Percentiles rank a stretch among this genome's conserved stretches.
Conservation (phyloP, 2,113 vertebrate species). For the Zosterops lateralis region DNA sequence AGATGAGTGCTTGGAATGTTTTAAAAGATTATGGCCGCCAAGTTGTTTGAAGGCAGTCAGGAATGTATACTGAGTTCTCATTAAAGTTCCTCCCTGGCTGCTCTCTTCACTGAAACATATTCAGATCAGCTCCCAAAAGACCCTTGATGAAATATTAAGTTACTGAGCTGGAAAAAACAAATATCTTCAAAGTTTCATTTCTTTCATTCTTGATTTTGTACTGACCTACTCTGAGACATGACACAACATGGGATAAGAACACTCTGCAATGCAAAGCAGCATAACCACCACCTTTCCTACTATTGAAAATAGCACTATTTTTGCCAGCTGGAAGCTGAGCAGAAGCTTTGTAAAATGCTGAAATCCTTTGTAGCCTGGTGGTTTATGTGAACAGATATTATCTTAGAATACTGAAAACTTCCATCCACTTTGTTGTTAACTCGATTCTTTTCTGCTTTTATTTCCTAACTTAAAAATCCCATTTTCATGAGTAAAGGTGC, state of each 20-base stretch:
- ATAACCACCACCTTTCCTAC: slow-evolving; percentile 47
- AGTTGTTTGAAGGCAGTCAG: slow-evolving; percentile 50
- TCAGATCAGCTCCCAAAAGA: slow-evolving; percentile 47
- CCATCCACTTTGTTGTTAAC: neutral
- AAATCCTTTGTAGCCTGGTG: slow-evolving; percentile 37
- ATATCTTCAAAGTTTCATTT: slow-evolving; percentile 59
- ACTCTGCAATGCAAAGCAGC: slow-evolving; percentile 42
- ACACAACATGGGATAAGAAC: slow-evolving; percentile 56
- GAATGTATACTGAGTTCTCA: slow-evolving; percentile 57
- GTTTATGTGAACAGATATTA: slow-evolving; percentile 44
- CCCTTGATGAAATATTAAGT: slow-evolving; percentile 54
- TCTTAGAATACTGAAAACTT: slow-evolving; percentile 35
- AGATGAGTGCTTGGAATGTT: slow-evolving; percentile 59
- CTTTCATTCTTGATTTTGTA: slow-evolving; percentile 62
- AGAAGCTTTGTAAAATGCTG: slow-evolving; percentile 27
- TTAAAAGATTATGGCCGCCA: slow-evolving; percentile 35
- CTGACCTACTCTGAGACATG: slow-evolving; percentile 59
- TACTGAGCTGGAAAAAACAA: slow-evolving; percentile 63
- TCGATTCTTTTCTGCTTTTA: neutral
- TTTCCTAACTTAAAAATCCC: neutral
- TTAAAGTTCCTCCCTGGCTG: slow-evolving; percentile 54
- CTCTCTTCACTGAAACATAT: slow-evolving; percentile 34
- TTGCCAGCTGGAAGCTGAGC: slow-evolving; percentile 51
- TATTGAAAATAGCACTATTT: slow-evolving; percentile 3
- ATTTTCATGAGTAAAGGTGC: neutral